A percentile compares a stretch with the other conserved stretches of the same genome.
Conservation (phyloP, 2,113 vertebrate species). For the Leptobrachium leishanense region DNA sequence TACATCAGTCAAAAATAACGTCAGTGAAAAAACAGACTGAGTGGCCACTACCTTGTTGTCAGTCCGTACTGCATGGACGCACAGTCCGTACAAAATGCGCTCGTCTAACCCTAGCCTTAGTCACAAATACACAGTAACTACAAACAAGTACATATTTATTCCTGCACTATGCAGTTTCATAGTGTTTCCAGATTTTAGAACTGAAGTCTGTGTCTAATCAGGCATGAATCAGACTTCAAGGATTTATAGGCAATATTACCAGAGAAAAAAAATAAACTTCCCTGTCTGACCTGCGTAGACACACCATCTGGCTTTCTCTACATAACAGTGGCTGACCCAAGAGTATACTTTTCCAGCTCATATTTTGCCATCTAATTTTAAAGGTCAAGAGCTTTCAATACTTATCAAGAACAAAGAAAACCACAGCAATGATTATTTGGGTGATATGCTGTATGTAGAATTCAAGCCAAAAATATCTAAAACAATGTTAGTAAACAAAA, state of each 20-base stretch:
- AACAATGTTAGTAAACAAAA: too few relatives aligned
- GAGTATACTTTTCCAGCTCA: conserved; percentile 17
- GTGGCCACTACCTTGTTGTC: too few relatives aligned
- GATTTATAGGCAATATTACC: conserved; percentile 26
- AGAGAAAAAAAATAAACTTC: conserved; percentile 24
- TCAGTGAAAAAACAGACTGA: too few relatives aligned
- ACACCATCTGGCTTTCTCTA: conserved; percentile 23
- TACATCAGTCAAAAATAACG: too few relatives aligned
- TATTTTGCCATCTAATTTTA: background rate
- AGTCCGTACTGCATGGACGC: too few relatives aligned
- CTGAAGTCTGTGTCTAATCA: conserved; percentile 33
- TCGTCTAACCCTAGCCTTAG: too few relatives aligned
- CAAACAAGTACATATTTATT: too few relatives aligned
- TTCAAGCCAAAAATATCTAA: background rate
- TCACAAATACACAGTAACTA: too few relatives aligned
- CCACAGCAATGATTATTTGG: background rate
- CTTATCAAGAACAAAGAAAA: background rate
- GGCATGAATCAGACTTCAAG: conserved; percentile 11
- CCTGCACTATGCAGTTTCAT: background rate
- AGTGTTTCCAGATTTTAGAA: conserved; percentile 38
- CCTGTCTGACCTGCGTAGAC: conserved; percentile 2
- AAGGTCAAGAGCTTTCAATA: background rate
- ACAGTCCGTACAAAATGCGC: too few relatives aligned
- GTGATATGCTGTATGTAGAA: background rate
- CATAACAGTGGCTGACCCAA: conserved; percentile 2